Base-by-base conservation (phyloP, 2,797 vertebrate species). In the Cirrhinus mrigala region DNA sequence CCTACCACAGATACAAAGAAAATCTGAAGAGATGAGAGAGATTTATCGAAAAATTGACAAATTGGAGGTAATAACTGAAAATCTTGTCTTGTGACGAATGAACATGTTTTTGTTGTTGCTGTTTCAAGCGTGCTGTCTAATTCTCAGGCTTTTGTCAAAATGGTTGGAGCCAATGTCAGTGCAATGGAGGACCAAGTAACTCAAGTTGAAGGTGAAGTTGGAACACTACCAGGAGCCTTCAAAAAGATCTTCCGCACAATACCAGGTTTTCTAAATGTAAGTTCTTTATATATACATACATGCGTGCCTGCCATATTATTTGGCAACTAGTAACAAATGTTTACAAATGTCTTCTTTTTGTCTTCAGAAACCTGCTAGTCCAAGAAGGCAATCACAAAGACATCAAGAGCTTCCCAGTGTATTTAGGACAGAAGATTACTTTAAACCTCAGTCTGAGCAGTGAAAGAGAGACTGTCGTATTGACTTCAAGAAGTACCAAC, bases 341-440 rank as follows among this genome's bases (percentile, higher is more conserved):
- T 68, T 56, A 18, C 29, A 3, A 3, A 29, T 1, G 1, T 5
- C 10, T n/a, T 60, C 16, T 79, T 75, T 12, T 8, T 68, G 50
- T 84, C 9, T 85, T 56, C 94, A 95, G 97, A 98, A 96, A 94
- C 93, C 96, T 0, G 90, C 96, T 88, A 94, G 96, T 86, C 91
- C 96, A 22, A 94, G 94, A 90, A 94, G 95, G 85, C 93, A 91
- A 68, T 94, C 91, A 70, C 88, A 92, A 10, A 93, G 92, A 7
- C 91, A 82, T 16, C 97, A 96, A 86, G 96, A 97, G 73, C 91
- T 96, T 82, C 97, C 97, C 11, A 90, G 89, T 18, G 96, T 99
- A 86, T 99, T 99, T 91, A 96, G 91, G 89, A 97, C 98, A 44
- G 97, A 99, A 44, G 97, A 99, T 89, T 97, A 96, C 89, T 98